Base-by-base conservation (phyloP, 2,113 vertebrate genomes). In the Malurus alboscapulatus region DNA sequence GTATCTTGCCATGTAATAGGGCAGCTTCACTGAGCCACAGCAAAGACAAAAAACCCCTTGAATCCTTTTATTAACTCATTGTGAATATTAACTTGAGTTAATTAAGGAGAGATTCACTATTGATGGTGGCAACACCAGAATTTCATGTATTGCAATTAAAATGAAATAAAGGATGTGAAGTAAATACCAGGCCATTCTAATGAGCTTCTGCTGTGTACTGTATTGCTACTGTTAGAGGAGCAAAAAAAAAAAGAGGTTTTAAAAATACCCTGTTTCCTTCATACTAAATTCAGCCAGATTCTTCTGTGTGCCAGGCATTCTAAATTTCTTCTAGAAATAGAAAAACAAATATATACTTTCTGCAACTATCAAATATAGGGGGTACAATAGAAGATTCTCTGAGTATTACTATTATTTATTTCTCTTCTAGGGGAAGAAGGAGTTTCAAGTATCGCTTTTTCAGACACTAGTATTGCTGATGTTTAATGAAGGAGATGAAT, bases 401-500 rank as follows among this genome's bases (percentile, higher is more conserved):
- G 38, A 87, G 58, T 79, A 26, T 62, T 79, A 7, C 34, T 83
- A 58, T 68, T 71, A n/a, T 63, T 66, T 91, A 11, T 82, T 91
- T 84, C 32, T 89, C 72, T 95, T 96, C 18, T 50, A 98, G 98
- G 98, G 98, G 22, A 98, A 98, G 94, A 98, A 98, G 87, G 98
- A 98, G 89, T 97, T 98, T 76, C 98, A 98, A 78, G 98, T 98
- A 34, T 98, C 98, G 0, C 98, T 98, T 22, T 98, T 98, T 94
- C 98, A 98, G 95, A 98, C 98, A 3, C 86, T 98, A 87, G 98
- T 98, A 75, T 95, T 98, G 38, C 97, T 98, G 63, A 98, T 98
- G 98, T 98, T 98, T 95, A 98, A 98, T 16, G 98, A 98, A 92
- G 98, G 98, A 45, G 97, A 98, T 14, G 98, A 97, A 63, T 98